Percentiles rank a stretch among this genome's conserved stretches.
Conservation (phyloP, 2,888 invertebrate genomes). For the Orchesella flavescens region DNA sequence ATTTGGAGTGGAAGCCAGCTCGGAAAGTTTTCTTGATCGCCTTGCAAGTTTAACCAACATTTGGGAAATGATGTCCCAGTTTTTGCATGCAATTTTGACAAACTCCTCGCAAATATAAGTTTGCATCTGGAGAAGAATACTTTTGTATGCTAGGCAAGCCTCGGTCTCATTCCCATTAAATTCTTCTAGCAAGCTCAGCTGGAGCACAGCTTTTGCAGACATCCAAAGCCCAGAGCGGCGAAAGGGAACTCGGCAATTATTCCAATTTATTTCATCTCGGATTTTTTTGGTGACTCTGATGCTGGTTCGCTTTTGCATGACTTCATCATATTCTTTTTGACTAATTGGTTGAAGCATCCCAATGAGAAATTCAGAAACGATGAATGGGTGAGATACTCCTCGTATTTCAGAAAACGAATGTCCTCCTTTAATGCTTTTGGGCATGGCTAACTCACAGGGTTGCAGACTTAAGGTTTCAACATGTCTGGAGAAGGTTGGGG, state of each 20-base stretch:
- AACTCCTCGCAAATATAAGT: background rate
- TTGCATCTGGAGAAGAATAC: background rate
- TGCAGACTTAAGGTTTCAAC: background rate
- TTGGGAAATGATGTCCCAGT: background rate
- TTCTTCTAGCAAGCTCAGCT: slow-evolving; percentile 11
- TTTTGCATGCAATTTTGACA: background rate
- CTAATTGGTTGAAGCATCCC: background rate
- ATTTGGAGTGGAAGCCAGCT: background rate
- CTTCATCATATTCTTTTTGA: background rate
- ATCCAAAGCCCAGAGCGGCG: slow-evolving; percentile 45
- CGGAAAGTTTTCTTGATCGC: background rate
- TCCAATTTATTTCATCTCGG: background rate
- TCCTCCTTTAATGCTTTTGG: background rate
- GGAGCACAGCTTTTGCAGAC: slow-evolving; percentile 32
- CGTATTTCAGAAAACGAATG: slow-evolving; percentile 20
- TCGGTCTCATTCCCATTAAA: slow-evolving; percentile 33
- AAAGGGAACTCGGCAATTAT: slow-evolving; percentile 31
- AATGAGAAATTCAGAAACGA: background rate
- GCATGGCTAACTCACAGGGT: background rate
- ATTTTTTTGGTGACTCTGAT: background rate
- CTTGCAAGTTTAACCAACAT: background rate
- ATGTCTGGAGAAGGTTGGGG: background rate
- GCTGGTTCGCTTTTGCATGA: background rate
- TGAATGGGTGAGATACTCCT: background rate
- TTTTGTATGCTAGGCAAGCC: slow-evolving; percentile 16